phyloP scores from a whole-genome alignment of 2,797 vertebrate species.

The Lepus oiostolus region DNA sequence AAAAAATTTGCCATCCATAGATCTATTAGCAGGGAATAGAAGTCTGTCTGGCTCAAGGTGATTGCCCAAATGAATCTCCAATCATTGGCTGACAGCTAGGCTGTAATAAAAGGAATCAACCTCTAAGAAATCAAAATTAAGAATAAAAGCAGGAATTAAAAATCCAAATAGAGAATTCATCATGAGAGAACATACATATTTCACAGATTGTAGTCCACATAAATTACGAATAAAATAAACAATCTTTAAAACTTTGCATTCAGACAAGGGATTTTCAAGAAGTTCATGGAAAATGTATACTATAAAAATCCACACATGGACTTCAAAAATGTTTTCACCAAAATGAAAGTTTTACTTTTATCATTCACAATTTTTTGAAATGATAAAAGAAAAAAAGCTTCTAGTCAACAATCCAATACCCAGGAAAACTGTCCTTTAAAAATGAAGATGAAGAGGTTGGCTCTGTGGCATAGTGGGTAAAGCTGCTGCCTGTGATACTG shows the following conservation, averaged over 20 bases:
- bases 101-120: neutral
- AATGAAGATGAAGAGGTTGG: neutral
- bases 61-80: slow-evolving; percentile 15
- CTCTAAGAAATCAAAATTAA: neutral
- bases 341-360: too few species aligned
- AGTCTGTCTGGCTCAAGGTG: neutral
- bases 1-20: neutral
- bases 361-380: neutral
- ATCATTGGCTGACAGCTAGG: neutral
- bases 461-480: too few species aligned
- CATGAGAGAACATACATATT: neutral
- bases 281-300: too few species aligned
- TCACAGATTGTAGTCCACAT: neutral
- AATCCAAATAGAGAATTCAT: neutral
- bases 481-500: too few species aligned
- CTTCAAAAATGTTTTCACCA: too few species aligned
- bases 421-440: neutral
- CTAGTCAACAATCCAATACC: neutral
- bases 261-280: too few species aligned
- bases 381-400: neutral
- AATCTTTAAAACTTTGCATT: neutral
- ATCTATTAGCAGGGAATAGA: neutral
- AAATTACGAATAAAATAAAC: neutral
- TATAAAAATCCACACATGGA: too few species aligned
- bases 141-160: neutral